Percentiles rank a stretch among this genome's conserved stretches.
Evolutionary conservation across 2,113 vertebrate genomes (phyloP).

Genomic region (Scartelaos histophorus): DNA sequence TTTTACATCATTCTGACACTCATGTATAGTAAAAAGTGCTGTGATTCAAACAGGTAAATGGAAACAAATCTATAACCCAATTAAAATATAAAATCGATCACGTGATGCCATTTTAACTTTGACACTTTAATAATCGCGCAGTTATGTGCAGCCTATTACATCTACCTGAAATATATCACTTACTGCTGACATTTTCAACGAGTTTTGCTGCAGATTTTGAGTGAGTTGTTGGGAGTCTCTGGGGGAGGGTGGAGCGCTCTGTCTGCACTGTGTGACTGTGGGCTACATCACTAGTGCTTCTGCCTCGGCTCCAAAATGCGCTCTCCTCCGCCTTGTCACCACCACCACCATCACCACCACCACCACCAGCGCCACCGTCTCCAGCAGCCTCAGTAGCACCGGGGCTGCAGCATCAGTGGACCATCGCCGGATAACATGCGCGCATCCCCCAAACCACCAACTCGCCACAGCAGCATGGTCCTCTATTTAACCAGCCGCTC

Average conservation of each 20-base stretch:
- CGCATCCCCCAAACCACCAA: conserved; percentile 48
- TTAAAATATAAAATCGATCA: not conserved
- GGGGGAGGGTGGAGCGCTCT: conserved; percentile 16
- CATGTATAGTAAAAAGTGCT: no score
- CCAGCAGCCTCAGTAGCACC: not conserved
- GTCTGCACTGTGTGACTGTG: conserved; percentile 54
- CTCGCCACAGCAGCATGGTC: conserved; percentile 50
- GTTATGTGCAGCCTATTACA: not conserved
- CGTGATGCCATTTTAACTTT: not conserved
- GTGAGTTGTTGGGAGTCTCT: conserved; percentile 39
- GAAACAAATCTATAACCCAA: not conserved
- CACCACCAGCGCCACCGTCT: conserved; percentile 33
- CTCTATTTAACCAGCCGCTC: conserved; percentile 8
- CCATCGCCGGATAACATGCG: conserved; percentile 14
- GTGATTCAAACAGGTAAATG: not conserved
- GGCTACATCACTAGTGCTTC: conserved; percentile 54
- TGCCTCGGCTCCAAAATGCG: conserved; percentile 58
- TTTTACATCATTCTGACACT: no score
- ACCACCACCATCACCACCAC: conserved; percentile 13
- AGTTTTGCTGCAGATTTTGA: conserved; percentile 21
- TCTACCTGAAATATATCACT: not conserved
- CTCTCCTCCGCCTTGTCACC: conserved; percentile 68
- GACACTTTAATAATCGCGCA: not conserved
- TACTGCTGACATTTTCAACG: not conserved
- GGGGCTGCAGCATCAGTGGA: not conserved